Evolutionary conservation across 2,113 vertebrate species (phyloP).

Genomic region (human (Homo sapiens)): GRCh38 chr5:45058001-45058500

Average conservation of each 20-base stretch:
- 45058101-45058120: not conserved
- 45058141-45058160: not conserved
- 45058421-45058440: not conserved
- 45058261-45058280: not conserved
- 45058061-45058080: not conserved
- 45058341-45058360: not conserved
- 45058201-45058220: not conserved
- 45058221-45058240: not conserved
- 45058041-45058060: not conserved
- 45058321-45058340: not conserved
- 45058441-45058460: not conserved
- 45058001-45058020: not conserved
- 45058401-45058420: not conserved
- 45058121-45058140: not conserved
- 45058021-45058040: not conserved
- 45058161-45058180: conserved; percentile 4
- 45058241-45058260: not conserved
- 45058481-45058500: not conserved
- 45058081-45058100: not conserved
- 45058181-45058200: not conserved
- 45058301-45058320: conserved; percentile 2
- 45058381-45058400: not conserved
- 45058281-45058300: not conserved
- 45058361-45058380: not conserved
- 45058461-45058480: not conserved